Evolutionary conservation across 2,888 invertebrate species (phyloP).

Genomic region (Macropis europaea): DNA sequence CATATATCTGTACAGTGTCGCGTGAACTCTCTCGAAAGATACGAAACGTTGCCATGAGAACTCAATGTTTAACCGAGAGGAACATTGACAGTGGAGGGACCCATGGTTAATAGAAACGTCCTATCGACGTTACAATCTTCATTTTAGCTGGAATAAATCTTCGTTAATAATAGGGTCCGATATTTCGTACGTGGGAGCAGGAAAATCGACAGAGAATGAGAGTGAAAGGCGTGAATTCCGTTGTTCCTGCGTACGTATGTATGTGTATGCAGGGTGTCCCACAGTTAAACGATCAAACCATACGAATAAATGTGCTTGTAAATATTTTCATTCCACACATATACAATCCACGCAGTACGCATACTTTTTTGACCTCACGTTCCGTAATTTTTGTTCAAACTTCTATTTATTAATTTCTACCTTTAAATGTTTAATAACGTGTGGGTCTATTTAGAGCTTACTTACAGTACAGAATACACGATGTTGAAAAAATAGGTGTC

Average conservation of each 20-base stretch:
- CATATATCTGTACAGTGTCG: not conserved
- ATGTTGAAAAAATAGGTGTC: no score
- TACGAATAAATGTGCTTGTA: no score
- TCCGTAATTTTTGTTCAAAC: no score
- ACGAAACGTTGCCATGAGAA: slow-evolving; percentile 50
- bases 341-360: no score
- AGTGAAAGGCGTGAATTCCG: slow-evolving; percentile 74
- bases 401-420: no score
- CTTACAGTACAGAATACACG: no score
- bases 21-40: slow-evolving; percentile 27
- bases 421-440: no score
- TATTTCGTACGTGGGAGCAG: slow-evolving; percentile 35
- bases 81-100: slow-evolving; percentile 40
- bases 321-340: no score
- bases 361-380: no score
- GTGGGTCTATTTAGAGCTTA: no score
- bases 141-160: slow-evolving; percentile 52
- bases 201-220: slow-evolving; percentile 71
- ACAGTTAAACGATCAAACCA: slow-evolving; percentile 37
- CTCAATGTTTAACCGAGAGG: slow-evolving; percentile 8
- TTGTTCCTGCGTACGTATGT: not conserved
- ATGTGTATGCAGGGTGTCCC: slow-evolving; percentile 19
- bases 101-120: slow-evolving; percentile 20
- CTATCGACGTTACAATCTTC: slow-evolving; percentile 49
- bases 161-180: slow-evolving; percentile 38